These are phyloP conservation scores for Perca fluviatilis DNA, from an alignment of 2,113 vertebrate species.

Conservation along the genomic window DNA sequence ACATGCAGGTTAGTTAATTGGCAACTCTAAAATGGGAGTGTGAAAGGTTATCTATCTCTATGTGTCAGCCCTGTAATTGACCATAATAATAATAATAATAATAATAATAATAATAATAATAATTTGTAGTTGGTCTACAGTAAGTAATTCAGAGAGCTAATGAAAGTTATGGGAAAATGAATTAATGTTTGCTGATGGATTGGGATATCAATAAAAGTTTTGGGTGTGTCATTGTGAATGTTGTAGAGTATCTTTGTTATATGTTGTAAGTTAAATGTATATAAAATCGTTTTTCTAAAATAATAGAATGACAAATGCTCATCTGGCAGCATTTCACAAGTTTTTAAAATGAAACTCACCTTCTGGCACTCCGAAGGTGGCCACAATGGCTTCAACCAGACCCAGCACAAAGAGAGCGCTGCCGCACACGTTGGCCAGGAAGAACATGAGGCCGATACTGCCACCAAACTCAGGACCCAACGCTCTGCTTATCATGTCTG, in stretches of 20 bases:
- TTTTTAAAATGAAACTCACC: conserved; percentile 73
- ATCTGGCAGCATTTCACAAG: no score
- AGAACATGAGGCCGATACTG: conserved; percentile 95
- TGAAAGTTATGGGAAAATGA: neutral
- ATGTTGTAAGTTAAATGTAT: no score
- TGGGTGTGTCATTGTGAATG: no score
- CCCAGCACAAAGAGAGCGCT: conserved; percentile 91
- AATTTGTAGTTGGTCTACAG: neutral
- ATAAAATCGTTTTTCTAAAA: no score
- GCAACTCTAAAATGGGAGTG: no score
- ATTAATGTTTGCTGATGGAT: neutral
- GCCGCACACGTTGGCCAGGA: conserved; percentile 92
- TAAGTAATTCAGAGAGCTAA: neutral
- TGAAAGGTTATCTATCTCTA: no score
- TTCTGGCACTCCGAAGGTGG: conserved; percentile 86
- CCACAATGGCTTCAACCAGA: conserved; percentile 90
- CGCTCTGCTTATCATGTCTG: conserved; percentile 96
- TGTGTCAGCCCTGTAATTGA: no score
- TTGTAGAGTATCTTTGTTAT: no score
- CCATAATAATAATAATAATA: no score
- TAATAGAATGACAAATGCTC: no score
- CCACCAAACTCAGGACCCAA: conserved; percentile 93
- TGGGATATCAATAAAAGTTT: no score
- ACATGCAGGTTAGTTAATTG: no score
- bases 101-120: neutral